phyloP scores from a whole-genome alignment of 2,797 vertebrate genomes.

The Heliangelus exortis region DNA sequence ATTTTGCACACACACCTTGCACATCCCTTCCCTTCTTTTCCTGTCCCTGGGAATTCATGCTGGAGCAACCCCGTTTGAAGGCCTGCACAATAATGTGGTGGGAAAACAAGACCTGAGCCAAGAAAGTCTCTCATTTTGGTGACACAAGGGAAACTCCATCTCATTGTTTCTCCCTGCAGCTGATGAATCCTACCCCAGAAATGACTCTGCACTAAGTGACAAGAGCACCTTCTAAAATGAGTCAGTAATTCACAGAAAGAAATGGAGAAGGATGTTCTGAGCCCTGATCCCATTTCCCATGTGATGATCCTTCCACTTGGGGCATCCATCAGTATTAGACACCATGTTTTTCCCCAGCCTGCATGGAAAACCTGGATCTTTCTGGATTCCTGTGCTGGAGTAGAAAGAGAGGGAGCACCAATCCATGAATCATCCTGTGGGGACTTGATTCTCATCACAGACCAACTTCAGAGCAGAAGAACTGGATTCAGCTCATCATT shows the following conservation, averaged over 20 bases:
- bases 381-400: not conserved
- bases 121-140: not conserved
- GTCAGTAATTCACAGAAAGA: not conserved
- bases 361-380: not conserved
- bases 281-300: not conserved
- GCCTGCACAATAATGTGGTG: not conserved
- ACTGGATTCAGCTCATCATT: not conserved
- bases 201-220: not conserved
- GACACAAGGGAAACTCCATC: not conserved
- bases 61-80: not conserved
- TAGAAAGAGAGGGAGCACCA: not conserved
- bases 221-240: not conserved
- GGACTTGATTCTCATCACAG: not conserved
- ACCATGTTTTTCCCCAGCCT: not conserved
- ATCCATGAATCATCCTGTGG: not conserved
- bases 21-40: not conserved
- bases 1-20: not conserved
- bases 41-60: not conserved
- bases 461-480: not conserved
- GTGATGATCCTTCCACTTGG: not conserved
- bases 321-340: rapidly evolving
- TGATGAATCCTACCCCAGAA: not conserved
- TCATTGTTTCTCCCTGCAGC: not conserved
- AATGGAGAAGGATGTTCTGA: not conserved
- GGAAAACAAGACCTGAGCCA: not conserved